phyloP scores from a whole-genome alignment of 1,140 invertebrate genomes.

The Bombus sibiricus region DNA sequence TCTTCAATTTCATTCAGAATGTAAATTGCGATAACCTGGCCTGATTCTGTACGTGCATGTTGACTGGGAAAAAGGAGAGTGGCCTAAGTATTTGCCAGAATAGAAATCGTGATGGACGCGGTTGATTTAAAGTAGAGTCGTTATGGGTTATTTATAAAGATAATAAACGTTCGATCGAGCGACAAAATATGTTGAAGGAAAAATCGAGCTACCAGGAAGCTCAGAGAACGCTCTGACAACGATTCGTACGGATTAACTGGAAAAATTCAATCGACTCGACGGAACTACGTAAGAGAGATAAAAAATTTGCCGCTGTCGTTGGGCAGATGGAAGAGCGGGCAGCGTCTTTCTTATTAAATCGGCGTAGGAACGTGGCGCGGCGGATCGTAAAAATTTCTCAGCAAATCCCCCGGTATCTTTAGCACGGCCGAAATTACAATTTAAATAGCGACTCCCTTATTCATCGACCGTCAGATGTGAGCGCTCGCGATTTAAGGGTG shows the following conservation, averaged over 20 bases:
- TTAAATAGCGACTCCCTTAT: conserved; percentile 70
- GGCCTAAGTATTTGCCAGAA: neutral
- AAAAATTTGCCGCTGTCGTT: conserved; percentile 5
- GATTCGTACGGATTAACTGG: neutral
- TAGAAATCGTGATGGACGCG: neutral
- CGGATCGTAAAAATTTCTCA: conserved; percentile 31
- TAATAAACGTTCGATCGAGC: neutral
- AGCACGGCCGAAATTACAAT: conserved; percentile 66
- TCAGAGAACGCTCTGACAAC: neutral
- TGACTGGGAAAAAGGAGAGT: neutral
- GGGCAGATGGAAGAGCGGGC: neutral
- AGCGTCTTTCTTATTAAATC: conserved; percentile 9
- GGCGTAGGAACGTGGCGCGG: neutral
- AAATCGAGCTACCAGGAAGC: neutral
- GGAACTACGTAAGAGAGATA: neutral
- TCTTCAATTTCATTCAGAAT: conserved; percentile 5
- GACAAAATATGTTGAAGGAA: neutral
- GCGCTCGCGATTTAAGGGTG: conserved; percentile 64
- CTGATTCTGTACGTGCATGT: neutral
- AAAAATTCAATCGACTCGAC: neutral
- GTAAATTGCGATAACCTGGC: conserved; percentile 2
- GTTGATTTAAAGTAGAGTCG: neutral
- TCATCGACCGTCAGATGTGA: conserved; percentile 69
- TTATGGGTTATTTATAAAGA: neutral
- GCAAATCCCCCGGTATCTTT: conserved; percentile 44